Conservation (phyloP, 2,888 invertebrate species). For the Protodeltote pygarga region DNA sequence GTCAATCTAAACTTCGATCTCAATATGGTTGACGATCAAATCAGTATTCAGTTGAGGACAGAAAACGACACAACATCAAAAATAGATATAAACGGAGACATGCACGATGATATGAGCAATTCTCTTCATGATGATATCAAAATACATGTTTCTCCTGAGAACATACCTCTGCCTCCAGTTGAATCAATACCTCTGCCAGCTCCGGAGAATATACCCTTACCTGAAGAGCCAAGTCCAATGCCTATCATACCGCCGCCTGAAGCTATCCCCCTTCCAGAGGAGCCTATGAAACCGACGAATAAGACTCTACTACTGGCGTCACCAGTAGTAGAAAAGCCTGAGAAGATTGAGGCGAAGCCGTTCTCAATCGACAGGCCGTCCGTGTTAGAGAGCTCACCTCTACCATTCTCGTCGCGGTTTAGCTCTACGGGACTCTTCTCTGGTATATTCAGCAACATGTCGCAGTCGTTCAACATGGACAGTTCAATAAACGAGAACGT, state of each 20-base stretch:
- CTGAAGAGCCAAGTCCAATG: conserved; percentile 72
- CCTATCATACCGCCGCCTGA: conserved; percentile 69
- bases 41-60: conserved; percentile 81
- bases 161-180: conserved; percentile 76
- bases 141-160: conserved; percentile 72
- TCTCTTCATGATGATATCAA: conserved; percentile 65
- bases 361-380: conserved; percentile 61
- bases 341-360: conserved; percentile 55
- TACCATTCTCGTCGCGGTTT: conserved; percentile 75
- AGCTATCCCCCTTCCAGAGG: conserved; percentile 76
- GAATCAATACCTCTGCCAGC: conserved; percentile 81
- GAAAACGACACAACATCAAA: conserved; percentile 65
- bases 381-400: conserved; percentile 63
- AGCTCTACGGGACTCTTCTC: conserved; percentile 80
- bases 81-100: conserved; percentile 73
- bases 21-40: conserved; percentile 84
- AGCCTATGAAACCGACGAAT: conserved; percentile 62
- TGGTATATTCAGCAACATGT: conserved; percentile 79
- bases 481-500: conserved; percentile 73
- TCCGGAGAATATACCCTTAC: conserved; percentile 75
- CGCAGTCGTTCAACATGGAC: conserved; percentile 69
- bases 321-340: conserved; percentile 38
- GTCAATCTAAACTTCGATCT: conserved; percentile 85
- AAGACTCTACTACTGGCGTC: conserved; percentile 48
- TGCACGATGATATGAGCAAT: conserved; percentile 67